Evolutionary conservation across 2,888 invertebrate species (phyloP).

Genomic region (Caenorhabditis sulstoni): DNA sequence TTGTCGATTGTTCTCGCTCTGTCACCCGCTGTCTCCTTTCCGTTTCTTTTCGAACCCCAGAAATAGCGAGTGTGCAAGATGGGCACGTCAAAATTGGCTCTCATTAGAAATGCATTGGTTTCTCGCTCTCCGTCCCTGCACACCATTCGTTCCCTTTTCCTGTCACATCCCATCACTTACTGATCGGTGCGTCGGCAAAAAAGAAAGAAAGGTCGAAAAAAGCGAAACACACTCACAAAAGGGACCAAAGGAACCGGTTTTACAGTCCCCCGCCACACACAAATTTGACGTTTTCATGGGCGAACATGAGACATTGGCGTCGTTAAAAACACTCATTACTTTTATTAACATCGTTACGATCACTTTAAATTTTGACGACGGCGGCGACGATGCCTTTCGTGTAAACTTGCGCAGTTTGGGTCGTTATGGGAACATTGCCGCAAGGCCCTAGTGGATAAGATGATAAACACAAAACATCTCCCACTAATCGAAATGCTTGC

Average conservation of each 20-base stretch:
- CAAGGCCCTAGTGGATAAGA: neutral
- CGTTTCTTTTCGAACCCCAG: conserved; percentile 5
- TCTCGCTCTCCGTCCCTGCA: neutral
- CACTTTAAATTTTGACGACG: conserved; percentile 19
- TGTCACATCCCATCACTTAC: conserved; percentile 37
- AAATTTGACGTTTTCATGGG: conserved; percentile 51
- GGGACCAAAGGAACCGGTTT: conserved; percentile 37
- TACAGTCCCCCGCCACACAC: conserved; percentile 27
- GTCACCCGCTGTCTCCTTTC: neutral
- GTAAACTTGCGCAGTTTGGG: no score
- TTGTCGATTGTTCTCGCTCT: no score
- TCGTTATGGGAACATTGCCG: no score
- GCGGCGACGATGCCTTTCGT: no score
- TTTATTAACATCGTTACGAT: conserved; percentile 34
- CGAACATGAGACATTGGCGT: conserved; percentile 52
- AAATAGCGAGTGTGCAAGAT: neutral
- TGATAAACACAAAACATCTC: neutral
- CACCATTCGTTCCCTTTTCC: conserved; percentile 14
- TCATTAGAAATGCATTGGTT: conserved; percentile 56
- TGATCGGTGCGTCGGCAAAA: conserved; percentile 24
- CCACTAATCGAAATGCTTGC: conserved; percentile 6
- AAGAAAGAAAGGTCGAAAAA: conserved; percentile 30
- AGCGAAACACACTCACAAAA: neutral
- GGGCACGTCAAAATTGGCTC: conserved; percentile 11
- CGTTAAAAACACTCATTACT: conserved; percentile 52